Evolutionary conservation across 2,113 vertebrate genomes (phyloP).

Genomic region (Neoarius graeffei): DNA sequence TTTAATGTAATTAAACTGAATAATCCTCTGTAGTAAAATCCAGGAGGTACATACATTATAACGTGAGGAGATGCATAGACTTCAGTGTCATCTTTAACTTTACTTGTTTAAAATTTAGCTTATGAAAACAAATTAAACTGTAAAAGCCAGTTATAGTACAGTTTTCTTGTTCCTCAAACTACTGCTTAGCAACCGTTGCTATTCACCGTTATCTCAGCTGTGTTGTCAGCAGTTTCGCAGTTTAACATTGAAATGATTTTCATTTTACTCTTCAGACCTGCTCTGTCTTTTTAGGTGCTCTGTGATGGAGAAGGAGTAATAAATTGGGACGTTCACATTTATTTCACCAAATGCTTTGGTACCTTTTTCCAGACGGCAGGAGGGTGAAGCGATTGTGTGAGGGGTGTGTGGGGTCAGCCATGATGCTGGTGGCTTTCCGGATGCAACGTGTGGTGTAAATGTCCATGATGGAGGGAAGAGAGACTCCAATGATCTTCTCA

Average conservation of each 20-base stretch:
- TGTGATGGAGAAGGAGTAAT: not conserved
- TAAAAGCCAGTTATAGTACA: not conserved
- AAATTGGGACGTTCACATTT: not conserved
- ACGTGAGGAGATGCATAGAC: not conserved
- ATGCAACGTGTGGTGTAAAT: too few species aligned
- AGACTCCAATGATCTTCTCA: too few species aligned
- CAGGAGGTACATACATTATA: not conserved
- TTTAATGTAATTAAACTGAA: constrained; percentile 41
- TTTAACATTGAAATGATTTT: not conserved
- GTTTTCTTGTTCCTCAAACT: not conserved
- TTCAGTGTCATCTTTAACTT: not conserved
- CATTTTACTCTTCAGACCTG: not conserved
- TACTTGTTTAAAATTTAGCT: not conserved
- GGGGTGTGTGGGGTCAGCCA: too few species aligned
- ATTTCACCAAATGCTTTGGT: too few species aligned
- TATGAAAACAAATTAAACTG: not conserved
- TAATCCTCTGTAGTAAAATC: constrained; percentile 23
- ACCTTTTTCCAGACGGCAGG: too few species aligned
- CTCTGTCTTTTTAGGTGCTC: not conserved
- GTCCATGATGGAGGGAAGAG: too few species aligned
- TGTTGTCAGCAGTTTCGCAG: not conserved
- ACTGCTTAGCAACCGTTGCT: constrained; percentile 12
- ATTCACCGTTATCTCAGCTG: not conserved
- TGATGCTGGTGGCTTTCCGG: too few species aligned
- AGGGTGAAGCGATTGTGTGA: too few species aligned